Conservation (phyloP, 2,113 vertebrate species). For the Chaetodon trifascialis region DNA sequence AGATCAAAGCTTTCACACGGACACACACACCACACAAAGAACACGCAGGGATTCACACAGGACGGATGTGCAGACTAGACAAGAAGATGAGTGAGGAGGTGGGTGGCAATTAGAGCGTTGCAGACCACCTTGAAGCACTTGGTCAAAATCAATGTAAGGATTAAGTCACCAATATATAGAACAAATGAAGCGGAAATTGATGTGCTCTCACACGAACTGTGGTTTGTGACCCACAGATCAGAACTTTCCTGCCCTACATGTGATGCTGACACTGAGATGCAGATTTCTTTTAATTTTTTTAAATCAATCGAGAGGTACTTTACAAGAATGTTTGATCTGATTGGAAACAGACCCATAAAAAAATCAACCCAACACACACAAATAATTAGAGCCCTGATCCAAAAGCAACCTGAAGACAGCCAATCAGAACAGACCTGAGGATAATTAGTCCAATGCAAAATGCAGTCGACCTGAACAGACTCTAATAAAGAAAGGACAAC, state of each 20-base stretch:
- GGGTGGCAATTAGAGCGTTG: slow-evolving; percentile 43
- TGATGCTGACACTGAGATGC: not conserved
- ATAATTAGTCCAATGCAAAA: slow-evolving; percentile 3
- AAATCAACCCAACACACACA: no score
- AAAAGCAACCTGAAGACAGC: not conserved
- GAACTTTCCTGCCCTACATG: not conserved
- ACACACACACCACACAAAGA: slow-evolving; percentile 12
- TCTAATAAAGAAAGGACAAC: slow-evolving; percentile 4
- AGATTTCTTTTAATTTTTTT: no score
- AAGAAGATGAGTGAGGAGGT: slow-evolving; percentile 39
- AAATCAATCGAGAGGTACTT: no score
- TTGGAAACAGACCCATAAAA: no score
- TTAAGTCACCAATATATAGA: slow-evolving; percentile 12
- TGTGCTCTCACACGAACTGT: not conserved
- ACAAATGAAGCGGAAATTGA: slow-evolving; percentile 18
- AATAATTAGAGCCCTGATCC: not conserved
- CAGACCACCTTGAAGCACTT: slow-evolving; percentile 55
- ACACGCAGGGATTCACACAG: slow-evolving; percentile 31
- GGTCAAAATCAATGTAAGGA: slow-evolving; percentile 51
- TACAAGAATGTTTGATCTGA: no score
- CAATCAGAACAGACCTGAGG: not conserved
- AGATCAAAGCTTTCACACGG: slow-evolving; percentile 65
- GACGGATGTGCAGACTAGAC: slow-evolving; percentile 42
- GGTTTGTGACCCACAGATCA: not conserved
- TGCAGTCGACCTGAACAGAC: slow-evolving; percentile 4